Evolutionary conservation across 2,797 vertebrate species (phyloP), one percentile per base, ranked within the genome.

Genomic region (Cyclura pinguis): DNA sequence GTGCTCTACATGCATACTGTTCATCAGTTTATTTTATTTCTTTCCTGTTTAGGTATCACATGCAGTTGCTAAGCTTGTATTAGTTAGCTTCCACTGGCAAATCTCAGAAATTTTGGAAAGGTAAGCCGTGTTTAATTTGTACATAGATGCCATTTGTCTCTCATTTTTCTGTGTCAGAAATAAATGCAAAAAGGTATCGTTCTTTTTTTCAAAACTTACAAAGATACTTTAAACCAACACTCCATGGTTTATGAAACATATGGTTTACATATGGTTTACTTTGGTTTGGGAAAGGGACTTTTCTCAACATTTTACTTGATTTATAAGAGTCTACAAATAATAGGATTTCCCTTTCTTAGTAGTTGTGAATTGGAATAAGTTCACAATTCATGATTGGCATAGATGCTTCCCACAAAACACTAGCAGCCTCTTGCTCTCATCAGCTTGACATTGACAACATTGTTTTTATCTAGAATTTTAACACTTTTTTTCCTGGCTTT

Each of bases 61-160:
- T 94, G 98, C 99, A 83, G 98, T 99, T 97, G 99, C 99, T 95
- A 99, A 99, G 97, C 98, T 99, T 98, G 98, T 99, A 97, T 98
- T 99, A 97, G 98, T 99, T 97, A 99, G 99, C 98, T 98, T 99
- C 97, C 98, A 99, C 97, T 99, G 99, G 99, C 99, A 99, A 97
- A 97, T 99, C 96, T 97, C 98, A 96, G 98, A 99, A 95, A 99
- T 99, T 97, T 94, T 99, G 97, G 99, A 99, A 97, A 98, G 99
- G 99, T 99, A 98, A 98, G 96, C 62, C 22, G 38, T 77, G 10
- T 87, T 78, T 29, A 78, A 85, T 29, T 35, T 4, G 14, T 77
- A 32, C 20, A 38, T 94, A 22, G 90, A 29, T 92, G 89, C 85
- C 84, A 35, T 86, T 88, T 90, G 8, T 87, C 1, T 42, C 55